Percentiles rank a stretch among this genome's conserved stretches.
These are phyloP conservation scores for Polyploca ridens DNA, from an alignment of 2,888 invertebrate species.

Conservation along the genomic window DNA sequence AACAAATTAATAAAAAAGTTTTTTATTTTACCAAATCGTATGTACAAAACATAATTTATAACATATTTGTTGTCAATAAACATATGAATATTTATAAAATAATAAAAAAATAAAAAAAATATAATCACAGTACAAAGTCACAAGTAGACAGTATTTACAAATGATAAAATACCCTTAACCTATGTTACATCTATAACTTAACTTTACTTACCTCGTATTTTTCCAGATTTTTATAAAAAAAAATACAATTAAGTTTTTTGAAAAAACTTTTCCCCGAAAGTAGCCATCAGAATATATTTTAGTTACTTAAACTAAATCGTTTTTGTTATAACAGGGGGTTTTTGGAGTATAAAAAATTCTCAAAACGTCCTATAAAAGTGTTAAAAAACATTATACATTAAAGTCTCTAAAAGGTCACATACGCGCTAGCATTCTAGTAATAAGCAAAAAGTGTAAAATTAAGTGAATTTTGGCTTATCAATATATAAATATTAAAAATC, in stretches of 20 bases:
- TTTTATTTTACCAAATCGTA: slow-evolving; percentile 17
- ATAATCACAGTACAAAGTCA: slow-evolving; percentile 25
- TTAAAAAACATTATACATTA: too few relatives aligned
- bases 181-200: background rate
- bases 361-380: too few relatives aligned
- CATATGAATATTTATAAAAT: too few relatives aligned
- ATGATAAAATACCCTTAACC: slow-evolving; percentile 19
- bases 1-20: slow-evolving; percentile 1
- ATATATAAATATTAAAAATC: background rate
- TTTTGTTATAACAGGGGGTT: too few relatives aligned
- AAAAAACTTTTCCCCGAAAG: background rate
- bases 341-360: too few relatives aligned
- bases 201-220: background rate
- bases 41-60: slow-evolving; percentile 34
- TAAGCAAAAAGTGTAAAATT: background rate
- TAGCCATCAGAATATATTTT: too few relatives aligned
- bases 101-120: too few relatives aligned
- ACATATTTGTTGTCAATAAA: too few relatives aligned
- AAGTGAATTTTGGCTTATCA: background rate
- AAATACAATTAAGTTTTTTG: background rate
- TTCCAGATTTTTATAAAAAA: background rate
- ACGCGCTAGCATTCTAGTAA: background rate
- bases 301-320: too few relatives aligned
- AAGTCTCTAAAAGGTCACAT: background rate
- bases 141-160: slow-evolving; percentile 33